A percentile compares a stretch with the other conserved stretches of the same genome.
Evolutionary conservation across 2,888 invertebrate genomes (phyloP).

Genomic region (Odiellus spinosus): DNA sequence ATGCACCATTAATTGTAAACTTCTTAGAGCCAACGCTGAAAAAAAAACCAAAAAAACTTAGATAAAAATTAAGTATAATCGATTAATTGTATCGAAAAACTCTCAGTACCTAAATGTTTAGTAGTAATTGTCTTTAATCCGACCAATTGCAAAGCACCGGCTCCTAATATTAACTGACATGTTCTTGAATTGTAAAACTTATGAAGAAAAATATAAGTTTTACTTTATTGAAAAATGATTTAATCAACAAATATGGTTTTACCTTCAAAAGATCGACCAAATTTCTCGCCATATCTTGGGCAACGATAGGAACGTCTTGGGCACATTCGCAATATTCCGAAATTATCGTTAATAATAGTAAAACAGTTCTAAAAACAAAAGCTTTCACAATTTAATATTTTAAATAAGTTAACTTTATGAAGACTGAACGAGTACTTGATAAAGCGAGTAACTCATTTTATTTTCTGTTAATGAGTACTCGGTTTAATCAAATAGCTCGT

Average conservation of each 20-base stretch:
- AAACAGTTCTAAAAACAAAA: conserved; percentile 43
- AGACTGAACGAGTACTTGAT: no score
- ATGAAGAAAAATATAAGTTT: no score
- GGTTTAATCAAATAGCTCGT: no score
- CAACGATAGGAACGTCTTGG: conserved; percentile 56
- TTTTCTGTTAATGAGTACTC: no score
- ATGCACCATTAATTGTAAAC: conserved; percentile 39
- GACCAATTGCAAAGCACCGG: conserved; percentile 85
- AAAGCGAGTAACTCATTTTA: no score
- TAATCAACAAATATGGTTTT: no score
- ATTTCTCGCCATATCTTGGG: conserved; percentile 62
- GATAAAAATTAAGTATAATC: not conserved
- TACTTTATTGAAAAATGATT: no score
- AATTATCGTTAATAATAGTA: conserved; percentile 74
- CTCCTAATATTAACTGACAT: conserved; percentile 87
- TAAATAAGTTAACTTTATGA: no score
- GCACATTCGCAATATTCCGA: conserved; percentile 76
- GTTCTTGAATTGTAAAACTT: conserved; percentile 42
- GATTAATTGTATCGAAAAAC: not conserved
- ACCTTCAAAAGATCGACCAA: conserved; percentile 74
- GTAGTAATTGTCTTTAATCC: conserved; percentile 88
- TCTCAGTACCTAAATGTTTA: conserved; percentile 74
- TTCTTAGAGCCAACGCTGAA: conserved; percentile 29
- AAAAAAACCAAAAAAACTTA: conserved; percentile 2
- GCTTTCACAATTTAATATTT: no score